phyloP scores from a whole-genome alignment of 2,113 vertebrate genomes.

The Natator depressus region DNA sequence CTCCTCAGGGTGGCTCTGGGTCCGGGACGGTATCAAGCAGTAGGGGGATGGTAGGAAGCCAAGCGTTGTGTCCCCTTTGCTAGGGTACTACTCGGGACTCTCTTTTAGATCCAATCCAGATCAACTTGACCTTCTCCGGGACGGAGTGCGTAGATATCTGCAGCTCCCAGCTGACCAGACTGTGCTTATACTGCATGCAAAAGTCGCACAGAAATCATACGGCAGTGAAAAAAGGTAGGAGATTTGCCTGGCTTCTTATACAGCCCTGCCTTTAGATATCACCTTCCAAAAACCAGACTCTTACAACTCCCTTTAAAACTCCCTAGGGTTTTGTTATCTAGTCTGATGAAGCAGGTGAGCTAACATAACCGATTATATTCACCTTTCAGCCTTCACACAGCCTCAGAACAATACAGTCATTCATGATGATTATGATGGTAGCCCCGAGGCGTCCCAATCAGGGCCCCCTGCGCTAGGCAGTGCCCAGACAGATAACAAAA shows the following conservation, averaged over 20 bases:
- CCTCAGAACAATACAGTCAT: neutral
- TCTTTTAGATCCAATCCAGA: conserved; percentile 66
- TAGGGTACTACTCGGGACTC: neutral
- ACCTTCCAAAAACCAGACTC: neutral
- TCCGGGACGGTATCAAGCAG: neutral
- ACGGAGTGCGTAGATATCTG: conserved; percentile 78
- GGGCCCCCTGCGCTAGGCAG: neutral
- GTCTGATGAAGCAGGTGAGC: neutral
- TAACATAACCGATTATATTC: neutral
- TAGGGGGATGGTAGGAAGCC: neutral
- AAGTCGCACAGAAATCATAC: conserved; percentile 96
- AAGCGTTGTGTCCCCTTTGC: neutral
- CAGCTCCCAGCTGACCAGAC: conserved; percentile 85
- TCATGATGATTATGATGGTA: neutral
- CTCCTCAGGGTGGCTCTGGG: neutral
- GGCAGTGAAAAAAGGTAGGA: conserved; percentile 94
- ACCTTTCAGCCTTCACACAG: neutral
- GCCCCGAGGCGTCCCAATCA: neutral
- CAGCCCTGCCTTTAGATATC: neutral
- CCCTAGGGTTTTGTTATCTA: neutral
- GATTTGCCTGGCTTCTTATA: fast-evolving
- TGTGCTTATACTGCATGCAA: conserved; percentile 90
- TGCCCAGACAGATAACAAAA: neutral
- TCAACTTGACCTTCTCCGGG: conserved; percentile 64
- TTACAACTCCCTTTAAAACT: neutral